These are phyloP conservation scores for Apomyelois bistriatella DNA, from an alignment of 2,888 invertebrate genomes.

Conservation along the genomic window DNA sequence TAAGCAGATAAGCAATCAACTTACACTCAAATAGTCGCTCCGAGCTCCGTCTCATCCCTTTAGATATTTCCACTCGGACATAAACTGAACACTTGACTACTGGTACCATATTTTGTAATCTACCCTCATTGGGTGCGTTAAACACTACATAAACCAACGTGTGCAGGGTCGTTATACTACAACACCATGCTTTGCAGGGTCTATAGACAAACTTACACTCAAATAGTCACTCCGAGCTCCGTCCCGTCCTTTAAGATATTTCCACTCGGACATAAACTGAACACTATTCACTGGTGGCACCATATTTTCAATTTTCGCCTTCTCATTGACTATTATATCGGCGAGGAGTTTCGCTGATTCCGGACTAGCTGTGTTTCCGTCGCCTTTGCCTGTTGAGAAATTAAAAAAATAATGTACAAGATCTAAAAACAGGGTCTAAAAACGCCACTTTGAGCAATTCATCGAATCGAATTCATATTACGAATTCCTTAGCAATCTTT, in stretches of 20 bases:
- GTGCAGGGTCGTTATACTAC: too few relatives aligned
- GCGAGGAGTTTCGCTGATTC: slow-evolving; percentile 47
- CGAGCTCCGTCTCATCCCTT: slow-evolving; percentile 68
- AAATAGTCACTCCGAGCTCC: slow-evolving; percentile 80
- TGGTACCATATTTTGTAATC: slow-evolving; percentile 41
- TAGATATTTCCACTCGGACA: slow-evolving; percentile 81
- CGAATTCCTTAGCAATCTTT: too few relatives aligned
- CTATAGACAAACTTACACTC: slow-evolving; percentile 63
- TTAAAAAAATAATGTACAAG: not conserved
- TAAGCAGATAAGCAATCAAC: too few relatives aligned
- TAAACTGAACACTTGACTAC: slow-evolving; percentile 85
- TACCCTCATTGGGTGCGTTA: too few relatives aligned
- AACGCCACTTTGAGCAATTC: too few relatives aligned
- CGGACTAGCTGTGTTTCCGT: slow-evolving; percentile 26
- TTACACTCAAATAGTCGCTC: slow-evolving; percentile 82
- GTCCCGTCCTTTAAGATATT: slow-evolving; percentile 67
- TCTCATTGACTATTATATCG: slow-evolving; percentile 36
- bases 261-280: slow-evolving; percentile 84
- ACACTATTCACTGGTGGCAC: slow-evolving; percentile 81
- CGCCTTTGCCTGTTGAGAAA: slow-evolving; percentile 15
- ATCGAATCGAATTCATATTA: too few relatives aligned
- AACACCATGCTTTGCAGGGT: not conserved
- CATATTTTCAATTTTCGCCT: slow-evolving; percentile 29
- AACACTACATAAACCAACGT: too few relatives aligned
- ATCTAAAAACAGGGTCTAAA: too few relatives aligned